Conservation (phyloP, 2,113 vertebrate species). For the Dicentrarchus labrax region DNA sequence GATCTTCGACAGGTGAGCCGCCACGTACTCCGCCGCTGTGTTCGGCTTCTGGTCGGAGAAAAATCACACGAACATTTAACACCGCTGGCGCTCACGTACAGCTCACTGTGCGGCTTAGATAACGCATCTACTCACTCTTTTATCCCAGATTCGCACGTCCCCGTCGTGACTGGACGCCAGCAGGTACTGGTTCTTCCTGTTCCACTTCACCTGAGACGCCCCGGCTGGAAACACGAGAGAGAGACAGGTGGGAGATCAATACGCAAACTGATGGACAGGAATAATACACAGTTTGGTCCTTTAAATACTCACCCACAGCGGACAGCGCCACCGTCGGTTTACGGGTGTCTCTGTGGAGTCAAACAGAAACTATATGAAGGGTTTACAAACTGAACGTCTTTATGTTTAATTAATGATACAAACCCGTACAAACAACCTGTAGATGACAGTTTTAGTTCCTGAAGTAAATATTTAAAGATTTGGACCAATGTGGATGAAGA, state of each 20-base stretch:
- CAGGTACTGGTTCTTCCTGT: conserved; percentile 91
- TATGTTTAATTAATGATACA: neutral
- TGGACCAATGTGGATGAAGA: too few species aligned
- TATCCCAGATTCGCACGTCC: conserved; percentile 98
- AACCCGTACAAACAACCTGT: neutral
- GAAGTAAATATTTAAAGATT: too few species aligned
- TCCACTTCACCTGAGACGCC: conserved; percentile 99
- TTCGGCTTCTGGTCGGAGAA: conserved; percentile 90
- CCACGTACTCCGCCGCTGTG: conserved; percentile 95
- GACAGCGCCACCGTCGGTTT: conserved; percentile 93
- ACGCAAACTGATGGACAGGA: too few species aligned
- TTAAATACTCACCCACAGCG: conserved; percentile 91
- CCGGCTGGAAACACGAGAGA: conserved; percentile 86
- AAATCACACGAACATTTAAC: neutral
- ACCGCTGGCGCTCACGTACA: too few species aligned
- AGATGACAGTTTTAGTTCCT: too few species aligned
- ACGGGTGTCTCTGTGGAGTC: conserved; percentile 91
- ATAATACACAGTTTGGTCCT: neutral
- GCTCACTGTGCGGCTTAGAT: neutral
- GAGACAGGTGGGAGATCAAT: neutral
- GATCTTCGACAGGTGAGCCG: conserved; percentile 98
- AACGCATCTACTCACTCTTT: conserved; percentile 86
- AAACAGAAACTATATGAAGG: neutral
- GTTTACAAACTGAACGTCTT: neutral
- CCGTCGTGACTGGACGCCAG: conserved; percentile 97